Evolutionary conservation across 1,140 invertebrate species (phyloP), one percentile per base, ranked within the genome.

Genomic region (Drosophila yakuba): DNA sequence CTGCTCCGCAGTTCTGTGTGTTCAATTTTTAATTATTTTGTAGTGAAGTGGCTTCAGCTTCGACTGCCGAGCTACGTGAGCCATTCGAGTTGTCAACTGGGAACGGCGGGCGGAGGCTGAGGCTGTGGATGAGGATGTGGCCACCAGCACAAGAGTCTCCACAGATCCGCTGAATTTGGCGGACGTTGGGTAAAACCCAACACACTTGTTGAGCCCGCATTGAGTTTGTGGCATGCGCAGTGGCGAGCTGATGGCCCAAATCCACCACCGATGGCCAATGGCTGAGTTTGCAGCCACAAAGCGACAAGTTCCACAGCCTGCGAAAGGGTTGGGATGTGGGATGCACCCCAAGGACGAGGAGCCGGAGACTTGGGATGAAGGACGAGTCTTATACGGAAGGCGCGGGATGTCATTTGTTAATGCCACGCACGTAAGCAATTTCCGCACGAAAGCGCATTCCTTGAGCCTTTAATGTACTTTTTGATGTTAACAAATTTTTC

Each of bases 381-480:
- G 20, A 41, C 39, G 58, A 78, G 64, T 89, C 84, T 89, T 88
- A 84, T 88, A 88, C 72, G 56, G 11, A 7, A 44, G 38, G 47
- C 44, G 52, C 50, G 54, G 61, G 62, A 58, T 74, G 82, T 68
- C 78, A 86, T 85, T 86, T 88, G 79, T 79, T 89, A 89, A 88
- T 88, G 84, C 84, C 84, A 78, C 84, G 84, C 84, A 88, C 84
- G 84, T 89, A 88, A 89, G 84, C 84, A 88, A 88, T 88, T 88
- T 88, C 84, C 84, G 84, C 84, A 88, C 84, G 84, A 88, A 88
- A 88, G 84, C 84, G 84, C 84, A 88, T 88, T 88, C 84, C 74
- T 84, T 88, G 84, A 88, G 84, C 84, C 84, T 88, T 88, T 88
- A 88, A 88, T 88, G 84, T 88, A 88, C 84, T 88, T 88, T 88